Base-by-base conservation (phyloP, 1,140 invertebrate species). In the Zaprionus inermis region DNA sequence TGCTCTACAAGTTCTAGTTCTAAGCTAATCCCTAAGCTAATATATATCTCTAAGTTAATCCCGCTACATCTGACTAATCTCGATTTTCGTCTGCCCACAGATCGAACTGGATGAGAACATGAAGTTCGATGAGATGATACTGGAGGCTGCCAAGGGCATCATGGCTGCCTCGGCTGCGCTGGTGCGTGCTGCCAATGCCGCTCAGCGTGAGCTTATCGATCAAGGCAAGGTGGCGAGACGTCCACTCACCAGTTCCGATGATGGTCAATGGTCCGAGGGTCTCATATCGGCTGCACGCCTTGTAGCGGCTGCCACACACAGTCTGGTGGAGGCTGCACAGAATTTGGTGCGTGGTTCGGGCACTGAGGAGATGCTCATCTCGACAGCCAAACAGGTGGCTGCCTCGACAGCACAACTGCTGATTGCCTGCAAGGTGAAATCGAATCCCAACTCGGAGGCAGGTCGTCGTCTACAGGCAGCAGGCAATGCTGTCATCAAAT, bases 211-310 rank as follows among this genome's bases (percentile, higher is more conserved):
- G 92, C 94, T 99, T 0, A 98, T 99, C 60, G 96, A 97, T 67
- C 95, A 95, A 81, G 96, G 96, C 61, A 96, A 97, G 93, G 96
- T 98, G 28, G 96, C 96, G 0, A 93, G 96, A 14, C 95, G 95
- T 60, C 96, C 96, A 2, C 92, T 95, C 18, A 96, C 95, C 14
- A 97, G 96, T 32, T 97, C 97, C 0, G 98, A 99, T 91, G 98
- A 99, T 93, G 98, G 98, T 0, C 98, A 99, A 90, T 99, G 98
- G 99, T 99, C 98, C 0, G 98, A 99, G 93, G 99, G 99, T 4
- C 94, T 99, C 3, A 97, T 99, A 36, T 99, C 98, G 0, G 99
- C 98, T 0, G 98, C 99, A 1, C 94, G 97, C 72, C 93, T 99
- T 71, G 98, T 99, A 0, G 98, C 98, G 0, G 98, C 98, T 0